Evolutionary conservation across 2,113 vertebrate species (phyloP).

Genomic region (Myodes glareolus): DNA sequence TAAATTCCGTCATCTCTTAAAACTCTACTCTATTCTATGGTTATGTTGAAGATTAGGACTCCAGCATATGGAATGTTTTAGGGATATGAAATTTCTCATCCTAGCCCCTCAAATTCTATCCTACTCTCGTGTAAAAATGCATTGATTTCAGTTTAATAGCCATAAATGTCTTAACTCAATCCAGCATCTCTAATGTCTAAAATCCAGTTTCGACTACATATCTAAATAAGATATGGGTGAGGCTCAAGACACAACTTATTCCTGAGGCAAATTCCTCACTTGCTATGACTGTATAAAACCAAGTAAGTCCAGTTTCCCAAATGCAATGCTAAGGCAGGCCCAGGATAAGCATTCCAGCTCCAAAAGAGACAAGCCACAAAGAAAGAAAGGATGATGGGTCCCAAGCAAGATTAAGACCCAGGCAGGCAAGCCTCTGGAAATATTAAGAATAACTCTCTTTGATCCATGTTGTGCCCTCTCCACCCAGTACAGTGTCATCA

Average conservation of each 20-base stretch:
- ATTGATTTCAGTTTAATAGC: not conserved
- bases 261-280: conserved; percentile 15
- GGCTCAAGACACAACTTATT: not conserved
- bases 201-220: conserved; percentile 24
- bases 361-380: not conserved
- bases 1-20: not conserved
- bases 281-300: not conserved
- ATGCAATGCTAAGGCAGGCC: not conserved
- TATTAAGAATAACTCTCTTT: not conserved
- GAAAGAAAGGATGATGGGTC: not conserved
- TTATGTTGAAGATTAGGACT: not conserved
- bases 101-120: not conserved
- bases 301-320: not conserved
- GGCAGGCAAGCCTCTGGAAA: not conserved
- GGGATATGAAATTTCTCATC: not conserved
- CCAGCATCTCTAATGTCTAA: conserved; percentile 1
- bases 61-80: not conserved
- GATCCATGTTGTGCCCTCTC: not conserved
- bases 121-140: conserved; percentile 7
- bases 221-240: conserved; percentile 35
- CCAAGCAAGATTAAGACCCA: not conserved
- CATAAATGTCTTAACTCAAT: conserved; percentile 25
- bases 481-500: not conserved
- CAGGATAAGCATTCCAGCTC: not conserved
- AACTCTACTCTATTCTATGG: not conserved